These are phyloP conservation scores for Falco columbarius DNA, from an alignment of 2,797 vertebrate genomes.

Conservation along the genomic window DNA sequence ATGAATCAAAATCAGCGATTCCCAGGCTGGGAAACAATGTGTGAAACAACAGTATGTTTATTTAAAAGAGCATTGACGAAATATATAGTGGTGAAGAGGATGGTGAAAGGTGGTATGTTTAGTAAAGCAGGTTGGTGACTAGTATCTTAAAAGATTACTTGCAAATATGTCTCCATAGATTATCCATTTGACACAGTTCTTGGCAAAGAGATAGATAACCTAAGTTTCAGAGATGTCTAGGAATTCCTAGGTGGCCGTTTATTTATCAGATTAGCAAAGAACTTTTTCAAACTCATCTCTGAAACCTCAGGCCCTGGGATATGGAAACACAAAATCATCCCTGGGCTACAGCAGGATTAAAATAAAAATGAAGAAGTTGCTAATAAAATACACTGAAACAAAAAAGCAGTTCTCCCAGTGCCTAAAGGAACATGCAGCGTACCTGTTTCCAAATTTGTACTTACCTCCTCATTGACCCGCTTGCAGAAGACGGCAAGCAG, in stretches of 20 bases:
- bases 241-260: background rate
- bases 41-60: background rate
- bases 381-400: background rate
- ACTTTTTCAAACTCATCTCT: background rate
- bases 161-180: background rate
- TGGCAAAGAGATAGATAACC: background rate
- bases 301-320: background rate
- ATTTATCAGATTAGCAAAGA: background rate
- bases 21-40: background rate
- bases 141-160: background rate
- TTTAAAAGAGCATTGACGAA: background rate
- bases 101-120: background rate
- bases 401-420: background rate
- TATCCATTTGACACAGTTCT: background rate
- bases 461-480: conserved; percentile 86
- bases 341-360: background rate
- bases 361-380: background rate
- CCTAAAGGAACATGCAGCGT: background rate
- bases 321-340: background rate
- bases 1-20: background rate
- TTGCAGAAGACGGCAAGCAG: conserved; percentile 88
- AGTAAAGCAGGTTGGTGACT: background rate
- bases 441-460: background rate
- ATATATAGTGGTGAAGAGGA: background rate
- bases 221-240: background rate